phyloP scores from a whole-genome alignment of 2,113 vertebrate species.

The Prolemur simus region DNA sequence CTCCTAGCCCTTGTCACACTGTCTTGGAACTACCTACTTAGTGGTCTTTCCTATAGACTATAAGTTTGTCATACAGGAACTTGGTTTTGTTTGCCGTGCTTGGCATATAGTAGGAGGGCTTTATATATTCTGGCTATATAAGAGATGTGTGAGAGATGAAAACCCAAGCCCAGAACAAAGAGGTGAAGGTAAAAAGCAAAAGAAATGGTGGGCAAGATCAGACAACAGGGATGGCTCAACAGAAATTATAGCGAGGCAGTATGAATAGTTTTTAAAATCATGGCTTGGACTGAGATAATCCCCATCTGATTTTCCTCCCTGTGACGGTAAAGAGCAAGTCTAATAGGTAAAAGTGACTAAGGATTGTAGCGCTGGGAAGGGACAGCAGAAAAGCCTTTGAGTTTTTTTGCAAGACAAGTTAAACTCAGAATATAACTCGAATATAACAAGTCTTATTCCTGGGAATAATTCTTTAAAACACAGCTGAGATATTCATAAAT shows the following conservation, averaged over 20 bases:
- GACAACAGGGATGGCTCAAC: not conserved
- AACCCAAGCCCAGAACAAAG: not conserved
- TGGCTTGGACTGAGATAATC: not conserved
- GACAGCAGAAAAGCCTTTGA: not conserved
- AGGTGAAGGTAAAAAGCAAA: not conserved
- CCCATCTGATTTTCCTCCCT: not conserved
- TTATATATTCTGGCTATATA: not conserved
- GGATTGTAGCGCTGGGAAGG: not conserved
- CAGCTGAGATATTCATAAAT: constrained; percentile 57
- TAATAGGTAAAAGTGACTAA: not conserved
- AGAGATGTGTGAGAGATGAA: not conserved
- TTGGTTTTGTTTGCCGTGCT: not conserved
- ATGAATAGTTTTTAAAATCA: not conserved
- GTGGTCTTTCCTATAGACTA: not conserved
- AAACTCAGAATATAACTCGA: constrained; percentile 3
- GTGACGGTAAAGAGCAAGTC: not conserved
- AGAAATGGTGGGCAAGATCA: not conserved
- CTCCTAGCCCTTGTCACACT: not conserved
- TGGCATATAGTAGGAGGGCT: not conserved
- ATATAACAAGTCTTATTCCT: constrained; percentile 22
- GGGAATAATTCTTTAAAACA: constrained; percentile 27
- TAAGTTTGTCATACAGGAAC: not conserved
- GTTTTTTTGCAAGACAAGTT: constrained; percentile 23
- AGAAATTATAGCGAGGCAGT: not conserved
- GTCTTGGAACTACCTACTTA: not conserved